These are phyloP conservation scores for Acleris sparsana DNA, from an alignment of 2,888 invertebrate species.

Conservation along the genomic window DNA sequence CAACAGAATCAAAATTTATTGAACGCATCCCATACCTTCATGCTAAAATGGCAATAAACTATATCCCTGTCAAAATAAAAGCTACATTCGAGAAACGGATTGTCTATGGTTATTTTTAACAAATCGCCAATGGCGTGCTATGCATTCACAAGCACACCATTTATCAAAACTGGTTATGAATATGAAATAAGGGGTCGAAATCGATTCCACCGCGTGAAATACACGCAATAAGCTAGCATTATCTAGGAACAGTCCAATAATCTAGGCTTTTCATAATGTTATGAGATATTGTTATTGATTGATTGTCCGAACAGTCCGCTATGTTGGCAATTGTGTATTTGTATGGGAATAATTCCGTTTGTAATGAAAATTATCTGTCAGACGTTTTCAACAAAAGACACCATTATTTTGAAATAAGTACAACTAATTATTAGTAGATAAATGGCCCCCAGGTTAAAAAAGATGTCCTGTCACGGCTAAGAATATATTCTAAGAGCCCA, in stretches of 20 bases:
- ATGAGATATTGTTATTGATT: constrained; percentile 2
- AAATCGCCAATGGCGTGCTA: constrained; percentile 9
- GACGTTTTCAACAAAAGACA: no score
- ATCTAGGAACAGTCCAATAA: constrained; percentile 14
- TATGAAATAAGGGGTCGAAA: constrained; percentile 4
- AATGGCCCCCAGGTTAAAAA: no score
- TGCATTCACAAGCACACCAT: constrained; percentile 15
- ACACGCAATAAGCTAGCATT: constrained; percentile 18
- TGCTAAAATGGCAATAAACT: not conserved
- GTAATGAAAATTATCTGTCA: no score
- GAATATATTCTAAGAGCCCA: no score
- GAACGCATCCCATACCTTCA: not conserved
- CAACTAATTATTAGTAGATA: no score
- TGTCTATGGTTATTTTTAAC: constrained; percentile 1
- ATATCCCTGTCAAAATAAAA: not conserved
- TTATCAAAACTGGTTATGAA: constrained; percentile 21
- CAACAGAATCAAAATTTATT: not conserved
- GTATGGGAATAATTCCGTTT: not conserved
- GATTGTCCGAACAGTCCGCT: not conserved
- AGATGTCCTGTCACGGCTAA: no score
- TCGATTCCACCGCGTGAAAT: constrained; percentile 26
- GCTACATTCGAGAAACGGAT: not conserved
- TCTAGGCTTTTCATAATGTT: constrained; percentile 30
- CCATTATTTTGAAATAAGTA: no score
- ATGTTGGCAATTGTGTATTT: constrained; percentile 1